Evolutionary conservation across 2,113 vertebrate species (phyloP), one percentile per base, ranked within the genome.

Genomic region (Dryoscopus gambensis): DNA sequence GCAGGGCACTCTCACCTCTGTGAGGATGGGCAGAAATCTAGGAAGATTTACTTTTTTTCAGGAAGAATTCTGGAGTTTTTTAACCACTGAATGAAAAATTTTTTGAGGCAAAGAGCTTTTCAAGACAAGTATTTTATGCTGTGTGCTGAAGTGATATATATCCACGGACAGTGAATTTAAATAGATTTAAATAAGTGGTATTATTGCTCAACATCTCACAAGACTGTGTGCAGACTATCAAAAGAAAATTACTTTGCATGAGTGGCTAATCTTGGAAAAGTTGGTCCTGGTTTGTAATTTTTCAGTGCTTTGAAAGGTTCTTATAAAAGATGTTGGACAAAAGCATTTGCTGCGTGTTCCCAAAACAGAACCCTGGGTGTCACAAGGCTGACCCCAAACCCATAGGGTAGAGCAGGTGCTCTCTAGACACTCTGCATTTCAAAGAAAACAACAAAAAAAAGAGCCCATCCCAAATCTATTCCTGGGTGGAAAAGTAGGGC

Each of bases 401-500:
- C 50, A 9, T 9, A 13, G 2, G 46, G 57, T 3, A 50, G 62
- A 42, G 49, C 67, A 90, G 82, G 63, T 76, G 84, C 63, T 96
- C 93, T 84, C 81, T 40, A 89, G 87, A 95, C 93, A 91, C 87
- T 94, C 84, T 95, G 81, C 94, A 96, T 85, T 97, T 96, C 95
- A 97, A 96, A 97, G 92, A 14, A 44, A 71, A 44, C 28, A 62
- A 53, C 28, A 62, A 53, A 49, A 4, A n/a, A 15, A 24, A 53
- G 11, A 78, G 60, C 27, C n/a, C 77, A 88, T 64, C 89, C 84
- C 91, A 82, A 78, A 62, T 76, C 78, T 95, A 77, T 89, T 94
- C 78, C 75, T 91, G 67, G 79, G 33, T 94, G 90, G 89, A 94
- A 94, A 97, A 97, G 87, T 97, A 96, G 94, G 95, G 71, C 91